Evolutionary conservation across 2,888 invertebrate genomes (phyloP).

Genomic region (Microctonus brassicae): DNA sequence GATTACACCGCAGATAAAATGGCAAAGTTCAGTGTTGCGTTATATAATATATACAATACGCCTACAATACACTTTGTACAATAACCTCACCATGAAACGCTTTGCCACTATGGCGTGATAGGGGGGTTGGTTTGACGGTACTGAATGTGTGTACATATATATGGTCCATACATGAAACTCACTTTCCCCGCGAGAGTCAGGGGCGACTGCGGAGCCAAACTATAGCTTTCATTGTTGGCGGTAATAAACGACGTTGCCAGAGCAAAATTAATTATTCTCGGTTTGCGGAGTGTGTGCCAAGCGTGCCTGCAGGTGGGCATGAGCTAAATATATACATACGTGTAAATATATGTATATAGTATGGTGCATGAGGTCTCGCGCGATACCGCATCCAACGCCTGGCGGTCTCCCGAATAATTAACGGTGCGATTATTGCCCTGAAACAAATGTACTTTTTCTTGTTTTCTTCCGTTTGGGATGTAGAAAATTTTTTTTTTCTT

Average conservation of each 20-base stretch:
- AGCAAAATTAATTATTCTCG: slow-evolving; percentile 38
- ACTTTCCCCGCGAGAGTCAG: neutral
- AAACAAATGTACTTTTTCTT: neutral
- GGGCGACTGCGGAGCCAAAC: slow-evolving; percentile 14
- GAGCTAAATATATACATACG: neutral
- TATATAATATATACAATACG: slow-evolving; percentile 7
- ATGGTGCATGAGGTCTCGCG: slow-evolving; percentile 22
- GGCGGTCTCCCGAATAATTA: slow-evolving; percentile 27
- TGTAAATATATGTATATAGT: neutral
- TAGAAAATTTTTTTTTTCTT: too few relatives aligned
- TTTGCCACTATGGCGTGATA: neutral
- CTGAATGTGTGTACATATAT: neutral
- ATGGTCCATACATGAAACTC: neutral
- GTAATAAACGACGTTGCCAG: slow-evolving; percentile 35
- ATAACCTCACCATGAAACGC: slow-evolving; percentile 4
- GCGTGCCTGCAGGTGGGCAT: slow-evolving; percentile 31
- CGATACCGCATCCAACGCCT: slow-evolving; percentile 27
- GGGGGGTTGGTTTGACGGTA: neutral
- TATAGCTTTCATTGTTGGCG: slow-evolving; percentile 35
- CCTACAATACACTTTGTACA: slow-evolving; percentile 17
- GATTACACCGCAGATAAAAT: slow-evolving; percentile 30
- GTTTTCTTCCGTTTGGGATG: neutral
- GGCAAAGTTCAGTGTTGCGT: slow-evolving; percentile 26
- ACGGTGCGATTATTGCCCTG: slow-evolving; percentile 32
- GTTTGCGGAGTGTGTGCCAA: slow-evolving; percentile 27